Evolutionary conservation across 2,888 invertebrate species (phyloP).

Genomic region (Blastobasis lacticolella): DNA sequence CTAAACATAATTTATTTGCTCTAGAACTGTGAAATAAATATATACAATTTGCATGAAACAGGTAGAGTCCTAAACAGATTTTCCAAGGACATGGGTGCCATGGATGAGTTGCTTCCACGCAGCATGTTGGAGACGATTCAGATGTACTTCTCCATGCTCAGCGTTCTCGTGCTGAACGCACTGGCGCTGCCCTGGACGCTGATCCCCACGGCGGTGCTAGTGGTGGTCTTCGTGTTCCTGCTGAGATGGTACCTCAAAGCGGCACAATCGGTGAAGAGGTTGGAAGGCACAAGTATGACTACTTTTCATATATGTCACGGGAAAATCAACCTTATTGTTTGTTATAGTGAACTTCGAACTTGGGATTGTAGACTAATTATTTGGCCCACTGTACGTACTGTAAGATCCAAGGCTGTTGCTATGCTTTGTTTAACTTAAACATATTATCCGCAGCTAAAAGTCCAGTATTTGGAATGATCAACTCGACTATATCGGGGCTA

Average conservation of each 20-base stretch:
- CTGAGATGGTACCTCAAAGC: constrained; percentile 78
- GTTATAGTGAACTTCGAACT: no score
- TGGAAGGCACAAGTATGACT: constrained; percentile 76
- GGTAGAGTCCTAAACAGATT: constrained; percentile 83
- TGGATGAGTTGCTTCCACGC: constrained; percentile 83
- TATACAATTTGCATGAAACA: constrained; percentile 11
- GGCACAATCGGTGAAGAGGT: constrained; percentile 79
- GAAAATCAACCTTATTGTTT: no score
- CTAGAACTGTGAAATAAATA: no score
- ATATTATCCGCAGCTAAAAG: constrained; percentile 75
- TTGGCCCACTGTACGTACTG: no score
- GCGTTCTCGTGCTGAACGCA: constrained; percentile 71
- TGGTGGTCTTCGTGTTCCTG: constrained; percentile 72
- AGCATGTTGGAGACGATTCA: constrained; percentile 77
- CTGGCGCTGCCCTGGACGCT: constrained; percentile 75
- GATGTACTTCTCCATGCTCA: constrained; percentile 54
- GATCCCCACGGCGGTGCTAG: constrained; percentile 72
- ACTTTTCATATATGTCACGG: no score
- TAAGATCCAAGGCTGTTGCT: no score
- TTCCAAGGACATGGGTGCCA: constrained; percentile 87
- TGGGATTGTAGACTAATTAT: no score
- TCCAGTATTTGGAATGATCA: constrained; percentile 86
- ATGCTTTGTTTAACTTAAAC: no score
- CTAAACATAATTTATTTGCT: no score
- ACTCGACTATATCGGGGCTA: constrained; percentile 82